A percentile compares a stretch with the other conserved stretches of the same genome.
These are phyloP conservation scores for Phragmatobia fuliginosa DNA, from an alignment of 2,888 invertebrate genomes.

Conservation along the genomic window DNA sequence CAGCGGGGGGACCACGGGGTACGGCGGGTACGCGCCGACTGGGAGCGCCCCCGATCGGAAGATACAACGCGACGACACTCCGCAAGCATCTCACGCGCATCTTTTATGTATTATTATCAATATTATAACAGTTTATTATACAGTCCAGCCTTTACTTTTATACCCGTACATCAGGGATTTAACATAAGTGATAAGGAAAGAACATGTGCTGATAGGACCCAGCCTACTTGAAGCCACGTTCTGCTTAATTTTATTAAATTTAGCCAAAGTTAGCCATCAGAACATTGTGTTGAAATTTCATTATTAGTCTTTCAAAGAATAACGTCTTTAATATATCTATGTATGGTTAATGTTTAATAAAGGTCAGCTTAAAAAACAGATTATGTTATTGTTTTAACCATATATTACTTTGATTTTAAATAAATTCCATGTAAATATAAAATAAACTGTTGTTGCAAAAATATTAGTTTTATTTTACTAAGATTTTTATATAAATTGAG, in stretches of 20 bases:
- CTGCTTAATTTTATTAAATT: background rate
- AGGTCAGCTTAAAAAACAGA: background rate
- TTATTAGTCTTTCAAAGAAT: background rate
- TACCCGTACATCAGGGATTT: no score
- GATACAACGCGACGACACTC: no score
- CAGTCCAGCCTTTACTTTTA: no score
- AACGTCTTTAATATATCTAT: background rate
- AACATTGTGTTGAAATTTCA: background rate
- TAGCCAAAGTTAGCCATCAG: background rate
- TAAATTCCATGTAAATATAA: constrained; percentile 47
- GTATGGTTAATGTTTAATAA: background rate
- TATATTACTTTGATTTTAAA: constrained; percentile 19
- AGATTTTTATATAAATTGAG: no score
- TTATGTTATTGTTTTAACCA: background rate
- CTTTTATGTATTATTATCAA: no score
- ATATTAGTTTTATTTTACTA: constrained; percentile 15
- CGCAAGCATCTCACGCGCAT: no score
- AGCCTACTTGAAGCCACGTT: background rate
- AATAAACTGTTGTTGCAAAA: constrained; percentile 49
- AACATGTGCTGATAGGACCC: background rate
- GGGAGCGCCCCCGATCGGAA: no score
- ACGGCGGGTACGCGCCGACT: no score
- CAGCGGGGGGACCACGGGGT: no score
- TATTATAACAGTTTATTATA: no score
- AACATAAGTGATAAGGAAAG: background rate